These are phyloP conservation scores for Suncus etruscus DNA, from an alignment of 2,113 vertebrate species.

Conservation along the genomic window DNA sequence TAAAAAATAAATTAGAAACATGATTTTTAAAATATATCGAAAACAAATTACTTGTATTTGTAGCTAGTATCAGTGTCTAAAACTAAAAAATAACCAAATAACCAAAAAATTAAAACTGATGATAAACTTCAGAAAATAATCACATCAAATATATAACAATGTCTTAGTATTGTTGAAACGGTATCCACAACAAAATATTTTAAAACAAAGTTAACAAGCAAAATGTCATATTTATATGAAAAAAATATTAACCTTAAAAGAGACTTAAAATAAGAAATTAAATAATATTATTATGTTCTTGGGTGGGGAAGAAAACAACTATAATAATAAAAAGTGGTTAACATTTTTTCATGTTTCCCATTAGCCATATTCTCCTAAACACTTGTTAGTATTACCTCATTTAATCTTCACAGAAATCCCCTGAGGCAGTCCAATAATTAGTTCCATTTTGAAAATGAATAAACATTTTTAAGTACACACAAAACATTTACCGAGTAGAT, in stretches of 20 bases:
- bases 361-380: slow-evolving; percentile 47
- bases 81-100: background rate
- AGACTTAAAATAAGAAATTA: slow-evolving; percentile 1
- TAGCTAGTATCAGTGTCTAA: background rate
- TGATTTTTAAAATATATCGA: background rate
- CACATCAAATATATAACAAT: background rate
- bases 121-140: background rate
- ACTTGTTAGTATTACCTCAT: slow-evolving; percentile 60
- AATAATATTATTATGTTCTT: slow-evolving; percentile 50
- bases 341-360: background rate
- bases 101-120: background rate
- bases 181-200: slow-evolving; percentile 24
- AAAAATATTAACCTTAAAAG: slow-evolving; percentile 48
- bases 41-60: background rate
- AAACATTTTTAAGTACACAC: slow-evolving; percentile 59
- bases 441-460: slow-evolving; percentile 65
- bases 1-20: background rate
- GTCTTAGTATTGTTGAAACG: slow-evolving; percentile 10
- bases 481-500: slow-evolving; percentile 34
- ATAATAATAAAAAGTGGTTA: slow-evolving; percentile 31
- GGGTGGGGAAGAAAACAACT: slow-evolving; percentile 52
- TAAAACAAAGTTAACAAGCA: slow-evolving; percentile 39
- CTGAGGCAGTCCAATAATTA: slow-evolving; percentile 68
- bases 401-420: slow-evolving; percentile 50
- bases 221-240: slow-evolving; percentile 14